Percentiles rank a stretch among this genome's conserved stretches.
Evolutionary conservation across 2,797 vertebrate species (phyloP).

Genomic region (Ctenopoma kingsleyae): DNA sequence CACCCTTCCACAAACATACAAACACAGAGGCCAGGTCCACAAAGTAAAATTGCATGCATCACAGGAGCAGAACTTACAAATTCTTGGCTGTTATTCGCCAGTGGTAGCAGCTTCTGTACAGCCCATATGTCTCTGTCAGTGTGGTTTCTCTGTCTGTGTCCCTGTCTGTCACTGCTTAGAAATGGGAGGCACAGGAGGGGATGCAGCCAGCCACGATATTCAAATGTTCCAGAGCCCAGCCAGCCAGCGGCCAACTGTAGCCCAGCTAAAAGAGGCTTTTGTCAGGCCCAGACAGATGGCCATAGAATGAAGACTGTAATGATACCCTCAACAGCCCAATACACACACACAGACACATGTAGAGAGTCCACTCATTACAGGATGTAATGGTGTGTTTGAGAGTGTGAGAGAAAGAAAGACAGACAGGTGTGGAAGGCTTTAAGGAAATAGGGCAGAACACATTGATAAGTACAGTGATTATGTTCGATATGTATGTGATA

Average conservation of each 20-base stretch:
- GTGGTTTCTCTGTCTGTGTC: conserved; percentile 47
- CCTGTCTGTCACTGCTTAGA: conserved; percentile 71
- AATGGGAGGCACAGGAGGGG: conserved; percentile 64
- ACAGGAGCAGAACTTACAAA: conserved; percentile 46
- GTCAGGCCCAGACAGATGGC: conserved; percentile 78
- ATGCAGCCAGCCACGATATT: conserved; percentile 73
- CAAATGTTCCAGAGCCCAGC: conserved; percentile 75
- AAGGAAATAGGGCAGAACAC: conserved; percentile 51
- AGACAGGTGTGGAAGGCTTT: conserved; percentile 21
- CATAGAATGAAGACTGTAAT: conserved; percentile 84
- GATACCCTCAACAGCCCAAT: conserved; percentile 66
- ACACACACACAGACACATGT: conserved; percentile 44
- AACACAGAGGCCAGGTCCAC: conserved; percentile 13
- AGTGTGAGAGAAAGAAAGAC: conserved; percentile 17
- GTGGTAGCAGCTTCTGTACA: conserved; percentile 30
- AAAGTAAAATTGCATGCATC: conserved; percentile 23
- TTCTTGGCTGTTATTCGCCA: conserved; percentile 47
- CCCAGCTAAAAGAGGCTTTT: conserved; percentile 76
- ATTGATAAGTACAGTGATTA: conserved; percentile 53
- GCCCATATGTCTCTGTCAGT: conserved; percentile 41
- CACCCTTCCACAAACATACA: conserved; percentile 30
- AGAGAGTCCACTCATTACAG: conserved; percentile 53
- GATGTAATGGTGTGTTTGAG: conserved; percentile 42
- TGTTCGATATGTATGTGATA: conserved; percentile 28
- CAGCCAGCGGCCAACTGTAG: conserved; percentile 81